phyloP scores from a whole-genome alignment of 1,140 invertebrate species.

The Andricus grossulariae region DNA sequence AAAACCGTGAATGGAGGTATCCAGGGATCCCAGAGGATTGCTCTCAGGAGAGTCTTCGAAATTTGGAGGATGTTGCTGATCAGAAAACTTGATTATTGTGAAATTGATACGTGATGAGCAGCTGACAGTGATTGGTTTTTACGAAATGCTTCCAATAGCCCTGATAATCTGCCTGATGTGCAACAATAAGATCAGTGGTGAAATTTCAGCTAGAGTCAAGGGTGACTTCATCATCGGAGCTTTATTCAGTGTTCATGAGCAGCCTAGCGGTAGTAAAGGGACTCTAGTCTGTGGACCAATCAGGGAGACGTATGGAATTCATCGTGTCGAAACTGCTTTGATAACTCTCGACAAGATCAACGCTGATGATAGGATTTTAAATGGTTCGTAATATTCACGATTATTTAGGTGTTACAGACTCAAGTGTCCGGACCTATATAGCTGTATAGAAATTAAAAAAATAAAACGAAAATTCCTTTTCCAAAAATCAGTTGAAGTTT shows the following conservation, averaged over 20 bases:
- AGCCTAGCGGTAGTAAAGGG: constrained; percentile 78
- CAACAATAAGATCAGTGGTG: constrained; percentile 30
- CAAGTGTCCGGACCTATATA: too few relatives aligned
- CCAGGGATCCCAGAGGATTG: not conserved
- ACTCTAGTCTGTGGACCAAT: constrained; percentile 80
- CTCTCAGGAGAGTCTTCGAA: too few relatives aligned
- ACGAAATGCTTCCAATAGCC: constrained; percentile 35
- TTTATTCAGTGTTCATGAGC: constrained; percentile 84
- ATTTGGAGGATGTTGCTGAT: not conserved
- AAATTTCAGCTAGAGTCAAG: constrained; percentile 73
- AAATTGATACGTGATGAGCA: not conserved
- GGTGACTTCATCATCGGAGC: constrained; percentile 86
- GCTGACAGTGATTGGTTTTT: constrained; percentile 27
- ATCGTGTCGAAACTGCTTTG: constrained; percentile 84
- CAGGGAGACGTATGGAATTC: constrained; percentile 87
- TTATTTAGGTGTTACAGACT: too few relatives aligned
- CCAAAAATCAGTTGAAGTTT: too few relatives aligned
- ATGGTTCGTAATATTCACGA: constrained; percentile 60
- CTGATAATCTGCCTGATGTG: constrained; percentile 39
- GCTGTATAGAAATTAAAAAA: too few relatives aligned
- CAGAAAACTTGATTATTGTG: not conserved
- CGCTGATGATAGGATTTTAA: constrained; percentile 71
- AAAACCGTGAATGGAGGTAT: not conserved
- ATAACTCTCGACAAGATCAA: constrained; percentile 77
- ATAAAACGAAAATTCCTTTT: too few relatives aligned